phyloP scores from a whole-genome alignment of 2,797 vertebrate genomes.

The Clarias laeviceps region DNA sequence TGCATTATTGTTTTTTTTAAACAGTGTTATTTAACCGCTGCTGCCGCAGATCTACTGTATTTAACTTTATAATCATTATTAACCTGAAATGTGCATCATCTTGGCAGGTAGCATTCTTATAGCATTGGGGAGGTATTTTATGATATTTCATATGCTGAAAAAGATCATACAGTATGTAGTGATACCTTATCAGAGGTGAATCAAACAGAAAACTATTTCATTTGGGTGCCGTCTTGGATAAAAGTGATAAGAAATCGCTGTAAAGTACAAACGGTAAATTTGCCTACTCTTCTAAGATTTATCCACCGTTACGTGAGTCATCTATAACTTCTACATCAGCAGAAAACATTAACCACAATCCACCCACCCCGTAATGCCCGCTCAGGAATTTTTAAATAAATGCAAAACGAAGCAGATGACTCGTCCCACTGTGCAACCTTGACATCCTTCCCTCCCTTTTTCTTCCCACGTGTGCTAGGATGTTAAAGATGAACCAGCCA shows the following conservation, averaged over 20 bases:
- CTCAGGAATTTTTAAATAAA: constrained; percentile 7
- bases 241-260: neutral
- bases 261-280: neutral
- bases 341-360: constrained; percentile 31
- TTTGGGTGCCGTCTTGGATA: neutral
- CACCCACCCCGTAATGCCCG: constrained; percentile 37
- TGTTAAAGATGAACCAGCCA: constrained; percentile 79
- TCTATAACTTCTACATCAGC: constrained; percentile 9
- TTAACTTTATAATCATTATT: neutral
- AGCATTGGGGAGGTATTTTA: neutral
- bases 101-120: neutral
- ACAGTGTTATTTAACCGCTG: neutral
- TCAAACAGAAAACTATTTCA: neutral
- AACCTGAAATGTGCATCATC: neutral
- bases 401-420: constrained; percentile 36
- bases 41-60: neutral
- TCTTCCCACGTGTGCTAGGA: constrained; percentile 60
- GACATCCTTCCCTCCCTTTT: constrained; percentile 51
- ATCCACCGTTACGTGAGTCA: constrained; percentile 24
- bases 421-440: constrained; percentile 28
- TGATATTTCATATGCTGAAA: neutral
- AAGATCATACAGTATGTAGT: neutral
- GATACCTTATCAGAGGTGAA: neutral
- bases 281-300: neutral
- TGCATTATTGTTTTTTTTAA: neutral